These are phyloP conservation scores for Aegypius monachus DNA, from an alignment of 2,113 vertebrate species.

Conservation along the genomic window DNA sequence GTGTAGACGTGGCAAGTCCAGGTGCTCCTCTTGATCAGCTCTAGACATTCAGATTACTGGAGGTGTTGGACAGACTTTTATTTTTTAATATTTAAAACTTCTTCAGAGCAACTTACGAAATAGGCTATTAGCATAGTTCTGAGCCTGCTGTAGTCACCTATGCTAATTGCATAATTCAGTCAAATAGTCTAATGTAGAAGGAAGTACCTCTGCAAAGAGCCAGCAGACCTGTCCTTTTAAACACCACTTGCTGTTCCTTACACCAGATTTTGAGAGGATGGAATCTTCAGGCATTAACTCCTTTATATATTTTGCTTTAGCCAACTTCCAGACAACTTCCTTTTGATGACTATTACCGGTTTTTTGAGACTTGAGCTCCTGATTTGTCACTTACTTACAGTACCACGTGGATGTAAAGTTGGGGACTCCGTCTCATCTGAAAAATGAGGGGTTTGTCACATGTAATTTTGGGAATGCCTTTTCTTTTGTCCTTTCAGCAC, in stretches of 20 bases:
- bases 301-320: neutral
- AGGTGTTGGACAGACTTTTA: neutral
- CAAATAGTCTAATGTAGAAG: neutral
- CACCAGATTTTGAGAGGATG: neutral
- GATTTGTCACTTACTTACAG: neutral
- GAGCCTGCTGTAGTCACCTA: neutral
- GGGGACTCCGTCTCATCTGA: neutral
- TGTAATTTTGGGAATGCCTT: neutral
- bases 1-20: neutral
- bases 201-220: neutral
- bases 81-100: neutral
- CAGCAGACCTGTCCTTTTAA: neutral
- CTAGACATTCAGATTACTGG: neutral
- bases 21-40: neutral
- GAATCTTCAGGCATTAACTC: neutral
- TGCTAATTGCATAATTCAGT: neutral
- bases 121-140: neutral
- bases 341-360: neutral
- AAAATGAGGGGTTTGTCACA: rapidly evolving
- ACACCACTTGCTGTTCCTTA: neutral
- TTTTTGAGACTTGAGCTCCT: neutral
- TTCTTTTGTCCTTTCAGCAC: neutral
- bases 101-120: neutral
- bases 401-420: neutral
- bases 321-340: neutral